Percentiles rank a stretch among this genome's conserved stretches.
phyloP scores from a whole-genome alignment of 2,113 vertebrate species.

The Apus apus region DNA sequence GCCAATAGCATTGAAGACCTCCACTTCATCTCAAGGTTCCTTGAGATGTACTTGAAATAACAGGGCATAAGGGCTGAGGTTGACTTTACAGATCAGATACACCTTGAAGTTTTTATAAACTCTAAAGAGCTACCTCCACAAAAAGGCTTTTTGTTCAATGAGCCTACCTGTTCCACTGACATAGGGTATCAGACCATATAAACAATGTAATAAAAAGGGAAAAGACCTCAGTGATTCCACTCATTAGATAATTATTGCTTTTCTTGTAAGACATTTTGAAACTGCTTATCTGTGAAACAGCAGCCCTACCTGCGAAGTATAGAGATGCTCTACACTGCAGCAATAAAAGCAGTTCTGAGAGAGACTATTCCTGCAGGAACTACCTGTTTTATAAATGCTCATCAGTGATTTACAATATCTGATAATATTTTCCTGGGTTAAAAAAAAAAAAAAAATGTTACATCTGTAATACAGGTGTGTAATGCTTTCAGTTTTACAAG shows the following conservation, averaged over 20 bases:
- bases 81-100: background rate
- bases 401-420: background rate
- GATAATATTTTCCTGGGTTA: background rate
- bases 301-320: background rate
- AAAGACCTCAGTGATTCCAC: background rate
- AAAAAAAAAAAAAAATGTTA: background rate
- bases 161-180: background rate
- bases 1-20: background rate
- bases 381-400: background rate
- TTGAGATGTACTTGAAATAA: background rate
- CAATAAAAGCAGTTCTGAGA: background rate
- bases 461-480: background rate
- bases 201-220: background rate
- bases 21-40: background rate
- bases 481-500: background rate
- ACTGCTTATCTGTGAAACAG: background rate
- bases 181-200: background rate
- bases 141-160: background rate
- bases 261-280: background rate
- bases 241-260: background rate
- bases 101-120: background rate
- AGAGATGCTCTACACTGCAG: background rate
- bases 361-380: background rate
- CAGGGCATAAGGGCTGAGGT: background rate
- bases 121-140: background rate